Conservation (phyloP, 2,113 vertebrate genomes). For the Trachemys scripta region DNA sequence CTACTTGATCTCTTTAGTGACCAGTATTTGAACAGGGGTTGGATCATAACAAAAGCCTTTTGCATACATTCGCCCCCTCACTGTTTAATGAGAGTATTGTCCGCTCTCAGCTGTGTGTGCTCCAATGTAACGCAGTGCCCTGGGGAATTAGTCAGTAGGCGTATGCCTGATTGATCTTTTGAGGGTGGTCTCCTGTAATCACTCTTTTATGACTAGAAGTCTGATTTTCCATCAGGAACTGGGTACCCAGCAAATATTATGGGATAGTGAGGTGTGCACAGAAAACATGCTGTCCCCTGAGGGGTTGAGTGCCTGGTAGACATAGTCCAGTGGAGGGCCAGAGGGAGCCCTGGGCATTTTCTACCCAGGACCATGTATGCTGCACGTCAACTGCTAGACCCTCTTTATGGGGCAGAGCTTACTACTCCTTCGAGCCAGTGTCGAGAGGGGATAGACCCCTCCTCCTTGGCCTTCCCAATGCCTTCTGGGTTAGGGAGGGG, state of each 20-base stretch:
- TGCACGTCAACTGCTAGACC: neutral
- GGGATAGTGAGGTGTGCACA: neutral
- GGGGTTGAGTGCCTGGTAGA: neutral
- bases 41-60: neutral
- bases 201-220: neutral
- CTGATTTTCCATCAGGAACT: fast-evolving
- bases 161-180: neutral
- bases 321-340: neutral
- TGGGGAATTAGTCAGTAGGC: neutral
- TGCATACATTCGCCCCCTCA: neutral
- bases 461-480: neutral
- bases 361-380: neutral
- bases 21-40: neutral
- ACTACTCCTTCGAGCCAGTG: neutral
- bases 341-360: neutral
- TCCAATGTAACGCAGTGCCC: neutral
- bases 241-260: neutral
- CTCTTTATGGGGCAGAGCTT: neutral
- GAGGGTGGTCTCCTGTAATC: fast-evolving
- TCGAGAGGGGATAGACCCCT: neutral
- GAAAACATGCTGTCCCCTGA: fast-evolving
- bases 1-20: neutral
- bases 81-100: slow-evolving; percentile 37
- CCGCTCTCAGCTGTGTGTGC: neutral
- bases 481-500: neutral